Percentiles rank a stretch among this genome's conserved stretches.
These are phyloP conservation scores for Carduelis carduelis DNA, from an alignment of 2,797 vertebrate genomes.

Conservation along the genomic window DNA sequence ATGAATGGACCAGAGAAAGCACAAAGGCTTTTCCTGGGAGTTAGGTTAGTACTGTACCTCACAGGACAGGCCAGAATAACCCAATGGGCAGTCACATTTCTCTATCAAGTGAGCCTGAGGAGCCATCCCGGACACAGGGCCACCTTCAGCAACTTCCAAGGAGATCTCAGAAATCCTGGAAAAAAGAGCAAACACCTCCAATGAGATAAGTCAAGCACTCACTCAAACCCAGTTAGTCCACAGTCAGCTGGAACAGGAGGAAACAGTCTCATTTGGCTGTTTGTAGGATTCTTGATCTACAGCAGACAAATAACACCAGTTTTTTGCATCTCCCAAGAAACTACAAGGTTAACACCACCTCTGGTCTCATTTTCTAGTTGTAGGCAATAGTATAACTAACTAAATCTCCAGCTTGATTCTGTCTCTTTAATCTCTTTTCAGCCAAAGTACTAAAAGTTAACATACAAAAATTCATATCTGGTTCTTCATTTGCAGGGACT, in stretches of 20 bases:
- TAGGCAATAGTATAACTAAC: neutral
- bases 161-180: slow-evolving; percentile 94
- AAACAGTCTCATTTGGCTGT: neutral
- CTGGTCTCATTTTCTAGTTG: neutral
- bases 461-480: neutral
- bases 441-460: neutral
- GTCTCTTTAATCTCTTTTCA: neutral
- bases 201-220: neutral
- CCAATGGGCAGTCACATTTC: slow-evolving; percentile 86
- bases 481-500: slow-evolving; percentile 36
- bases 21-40: neutral
- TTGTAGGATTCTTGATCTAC: neutral
- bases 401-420: neutral
- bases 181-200: neutral
- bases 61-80: slow-evolving; percentile 92
- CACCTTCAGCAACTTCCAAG: slow-evolving; percentile 86
- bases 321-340: neutral
- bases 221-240: neutral
- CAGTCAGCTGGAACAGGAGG: neutral
- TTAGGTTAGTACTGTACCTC: slow-evolving; percentile 79
- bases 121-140: slow-evolving; percentile 73
- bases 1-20: neutral
- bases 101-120: slow-evolving; percentile 86
- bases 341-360: neutral
- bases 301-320: neutral